Evolutionary conservation across 2,113 vertebrate species (phyloP).

Genomic region (Malurus melanocephalus): DNA sequence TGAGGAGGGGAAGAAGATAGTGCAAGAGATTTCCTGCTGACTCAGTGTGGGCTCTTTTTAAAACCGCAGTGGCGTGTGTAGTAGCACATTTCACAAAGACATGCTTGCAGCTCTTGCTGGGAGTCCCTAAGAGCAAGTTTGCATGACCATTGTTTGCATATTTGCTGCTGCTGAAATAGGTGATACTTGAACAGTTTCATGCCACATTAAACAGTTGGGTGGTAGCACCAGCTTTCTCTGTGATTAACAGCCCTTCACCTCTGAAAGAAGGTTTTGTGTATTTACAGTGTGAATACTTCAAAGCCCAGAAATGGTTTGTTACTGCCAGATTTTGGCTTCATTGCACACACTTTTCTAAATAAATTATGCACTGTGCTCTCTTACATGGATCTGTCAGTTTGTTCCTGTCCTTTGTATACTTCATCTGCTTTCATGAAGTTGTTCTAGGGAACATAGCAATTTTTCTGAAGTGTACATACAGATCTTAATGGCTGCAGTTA

Average conservation of each 20-base stretch:
- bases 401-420: not conserved
- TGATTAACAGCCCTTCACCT: not conserved
- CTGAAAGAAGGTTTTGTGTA: not conserved
- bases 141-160: not conserved
- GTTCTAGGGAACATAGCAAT: not conserved
- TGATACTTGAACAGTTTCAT: not conserved
- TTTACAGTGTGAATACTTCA: not conserved
- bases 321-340: not conserved
- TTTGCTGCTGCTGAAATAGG: not conserved
- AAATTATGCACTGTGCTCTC: not conserved
- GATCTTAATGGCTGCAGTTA: not conserved
- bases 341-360: not conserved
- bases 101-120: not conserved
- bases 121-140: not conserved
- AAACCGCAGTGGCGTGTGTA: not conserved
- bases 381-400: not conserved
- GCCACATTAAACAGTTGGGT: not conserved
- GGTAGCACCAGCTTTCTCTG: not conserved
- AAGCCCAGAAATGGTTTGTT: not conserved
- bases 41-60: not conserved
- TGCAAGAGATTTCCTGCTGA: not conserved
- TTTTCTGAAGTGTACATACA: not conserved
- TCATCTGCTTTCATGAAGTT: rapidly evolving
- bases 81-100: not conserved
- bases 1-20: not conserved